phyloP scores from a whole-genome alignment of 2,797 vertebrate species.

The Microcaecilia unicolor region DNA sequence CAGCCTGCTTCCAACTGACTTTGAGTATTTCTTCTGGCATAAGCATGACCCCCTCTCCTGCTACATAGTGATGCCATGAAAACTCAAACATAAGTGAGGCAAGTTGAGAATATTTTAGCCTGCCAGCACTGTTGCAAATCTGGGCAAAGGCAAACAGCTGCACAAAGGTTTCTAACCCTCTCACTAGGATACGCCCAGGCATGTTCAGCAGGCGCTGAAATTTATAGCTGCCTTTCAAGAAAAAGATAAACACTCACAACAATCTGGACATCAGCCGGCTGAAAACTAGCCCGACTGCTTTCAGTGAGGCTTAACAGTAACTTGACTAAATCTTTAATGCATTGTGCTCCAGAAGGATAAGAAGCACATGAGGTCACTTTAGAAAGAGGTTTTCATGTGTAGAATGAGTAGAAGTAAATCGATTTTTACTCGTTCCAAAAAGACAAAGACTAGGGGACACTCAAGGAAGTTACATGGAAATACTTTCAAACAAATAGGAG shows the following conservation, averaged over 20 bases:
- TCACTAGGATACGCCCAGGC: neutral
- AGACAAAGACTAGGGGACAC: too few relatives aligned
- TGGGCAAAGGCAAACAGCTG: neutral
- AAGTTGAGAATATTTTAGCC: neutral
- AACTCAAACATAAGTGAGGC: neutral
- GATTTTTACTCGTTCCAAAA: too few relatives aligned
- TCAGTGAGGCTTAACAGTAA: neutral
- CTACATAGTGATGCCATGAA: neutral
- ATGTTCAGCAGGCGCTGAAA: neutral
- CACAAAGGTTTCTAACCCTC: neutral
- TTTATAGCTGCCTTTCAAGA: neutral
- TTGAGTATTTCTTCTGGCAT: slow-evolving; percentile 8
- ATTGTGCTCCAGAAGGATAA: neutral
- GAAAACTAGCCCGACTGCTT: neutral
- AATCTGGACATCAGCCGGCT: neutral
- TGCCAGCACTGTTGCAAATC: neutral
- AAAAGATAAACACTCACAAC: neutral
- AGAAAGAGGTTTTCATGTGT: too few relatives aligned
- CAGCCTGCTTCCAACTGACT: slow-evolving; percentile 11
- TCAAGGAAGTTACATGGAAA: too few relatives aligned
- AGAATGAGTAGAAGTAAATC: too few relatives aligned
- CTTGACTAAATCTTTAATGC: neutral
- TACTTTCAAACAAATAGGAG: too few relatives aligned
- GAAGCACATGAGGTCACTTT: too few relatives aligned
- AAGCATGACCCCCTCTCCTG: too few relatives aligned